These are phyloP conservation scores for Nemopilema nomurai DNA, from an alignment of 30 jellyfish, hydroid and myxozoan species.

Conservation along the genomic window DNA sequence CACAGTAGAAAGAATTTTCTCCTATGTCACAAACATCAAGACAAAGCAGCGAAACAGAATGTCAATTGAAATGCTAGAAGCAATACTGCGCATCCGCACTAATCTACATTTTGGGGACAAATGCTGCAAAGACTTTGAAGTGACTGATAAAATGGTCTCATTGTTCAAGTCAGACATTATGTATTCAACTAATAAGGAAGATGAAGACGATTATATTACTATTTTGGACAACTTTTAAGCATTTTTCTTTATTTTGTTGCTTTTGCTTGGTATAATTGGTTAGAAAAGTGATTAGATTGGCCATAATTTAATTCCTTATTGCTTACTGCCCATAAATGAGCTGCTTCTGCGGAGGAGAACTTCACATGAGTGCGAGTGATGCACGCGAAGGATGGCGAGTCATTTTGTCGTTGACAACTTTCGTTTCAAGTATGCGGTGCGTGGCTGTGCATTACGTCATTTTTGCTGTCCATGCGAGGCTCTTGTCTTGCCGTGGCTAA, in stretches of 20 bases:
- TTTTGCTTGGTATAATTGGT: not conserved
- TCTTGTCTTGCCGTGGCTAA: no score
- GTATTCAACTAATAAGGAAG: not conserved
- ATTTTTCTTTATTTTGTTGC: not conserved
- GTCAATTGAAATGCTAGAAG: constrained; percentile 26
- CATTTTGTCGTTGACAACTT: no score
- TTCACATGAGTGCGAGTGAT: no score
- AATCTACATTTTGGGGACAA: constrained; percentile 18
- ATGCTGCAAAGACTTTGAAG: constrained; percentile 45
- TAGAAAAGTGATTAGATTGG: not conserved
- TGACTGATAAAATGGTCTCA: constrained; percentile 10
- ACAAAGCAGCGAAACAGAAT: constrained; percentile 38
- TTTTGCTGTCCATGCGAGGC: no score
- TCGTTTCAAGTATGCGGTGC: no score
- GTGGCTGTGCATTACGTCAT: no score
- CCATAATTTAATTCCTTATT: not conserved
- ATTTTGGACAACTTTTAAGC: not conserved
- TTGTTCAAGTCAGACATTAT: constrained; percentile 14
- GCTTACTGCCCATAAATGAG: constrained; percentile 3
- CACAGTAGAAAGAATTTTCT: constrained; percentile 56
- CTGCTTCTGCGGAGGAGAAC: constrained; percentile 14
- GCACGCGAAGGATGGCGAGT: no score
- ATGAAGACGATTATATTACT: not conserved
- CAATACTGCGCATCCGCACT: constrained; percentile 45
- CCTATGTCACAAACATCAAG: constrained; percentile 43